Evolutionary conservation across 2,888 invertebrate genomes (phyloP).

Genomic region (Lampropteryx suffumata): DNA sequence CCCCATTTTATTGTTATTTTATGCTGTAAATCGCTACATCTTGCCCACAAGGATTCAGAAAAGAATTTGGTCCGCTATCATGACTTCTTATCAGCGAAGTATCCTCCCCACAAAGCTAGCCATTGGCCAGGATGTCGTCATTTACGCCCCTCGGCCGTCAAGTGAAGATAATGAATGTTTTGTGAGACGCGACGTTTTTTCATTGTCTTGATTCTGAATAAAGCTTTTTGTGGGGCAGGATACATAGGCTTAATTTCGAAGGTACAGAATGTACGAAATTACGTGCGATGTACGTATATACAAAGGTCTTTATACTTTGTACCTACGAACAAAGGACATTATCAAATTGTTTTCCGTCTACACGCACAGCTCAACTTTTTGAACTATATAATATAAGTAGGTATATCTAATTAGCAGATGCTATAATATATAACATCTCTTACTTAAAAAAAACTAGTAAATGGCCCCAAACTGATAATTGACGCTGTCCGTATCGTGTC

Average conservation of each 20-base stretch:
- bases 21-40: constrained; percentile 6
- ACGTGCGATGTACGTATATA: no score
- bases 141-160: constrained; percentile 61
- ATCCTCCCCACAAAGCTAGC: constrained; percentile 60
- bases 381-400: no score
- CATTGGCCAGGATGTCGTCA: constrained; percentile 64
- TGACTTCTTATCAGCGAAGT: constrained; percentile 47
- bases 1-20: constrained; percentile 25
- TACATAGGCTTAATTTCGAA: background rate
- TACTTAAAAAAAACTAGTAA: no score
- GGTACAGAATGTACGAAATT: no score
- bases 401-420: no score
- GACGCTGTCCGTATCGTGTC: no score
- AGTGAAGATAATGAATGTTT: constrained; percentile 12
- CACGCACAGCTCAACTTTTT: no score
- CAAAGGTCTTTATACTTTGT: no score
- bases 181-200: constrained; percentile 9
- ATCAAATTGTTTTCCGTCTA: no score
- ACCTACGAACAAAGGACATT: no score
- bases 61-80: constrained; percentile 42
- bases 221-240: background rate
- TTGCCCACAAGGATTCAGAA: constrained; percentile 28
- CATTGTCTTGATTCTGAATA: constrained; percentile 7
- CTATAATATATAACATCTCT: no score
- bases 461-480: no score